Evolutionary conservation across 2,113 vertebrate species (phyloP), one percentile per base, ranked within the genome.

Genomic region (Python bivittatus): DNA sequence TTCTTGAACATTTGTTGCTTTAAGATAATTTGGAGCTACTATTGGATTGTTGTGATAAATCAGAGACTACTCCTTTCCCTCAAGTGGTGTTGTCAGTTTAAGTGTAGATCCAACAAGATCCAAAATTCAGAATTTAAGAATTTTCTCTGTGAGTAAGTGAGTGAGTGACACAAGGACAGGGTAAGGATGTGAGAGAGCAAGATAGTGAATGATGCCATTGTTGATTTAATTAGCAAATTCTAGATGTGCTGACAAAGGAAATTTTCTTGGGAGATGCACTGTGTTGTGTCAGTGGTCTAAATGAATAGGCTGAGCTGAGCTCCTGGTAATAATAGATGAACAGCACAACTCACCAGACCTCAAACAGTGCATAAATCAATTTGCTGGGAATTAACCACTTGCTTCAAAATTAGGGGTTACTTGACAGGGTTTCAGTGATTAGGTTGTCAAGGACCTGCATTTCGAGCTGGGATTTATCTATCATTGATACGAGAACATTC

Each of bases 221-320:
- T 97, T 98, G 97, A 98, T 98, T 98, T 98, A 98, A 98, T 98
- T 98, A 98, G 97, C 97, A 97, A 97, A 98, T 97, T 96, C 97
- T 96, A 95, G 97, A 98, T 98, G 97, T 98, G 98, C 98, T 98
- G 98, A 98, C 97, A 97, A 97, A 97, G 97, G 97, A 97, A 94
- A 96, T 98, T 98, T 98, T 96, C 97, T 96, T 95, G 95, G 96
- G 97, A 97, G 97, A 97, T 96, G 97, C 97, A 93, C 97, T 97
- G 97, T 97, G 96, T 97, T 97, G 96, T 98, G 98, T 98, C 97
- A 96, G 53, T 96, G 95, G 96, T 94, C 96, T 96, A 96, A 98
- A 97, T 97, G 97, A 97, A 97, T 96, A 97, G 97, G 96, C 97
- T 96, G 97, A 96, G 94, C 95, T 25, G 91, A 93, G 94, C 94